Evolutionary conservation across 2,888 invertebrate species (phyloP), one percentile per base, ranked within the genome.

Genomic region (Phrixothrix hirtus): DNA sequence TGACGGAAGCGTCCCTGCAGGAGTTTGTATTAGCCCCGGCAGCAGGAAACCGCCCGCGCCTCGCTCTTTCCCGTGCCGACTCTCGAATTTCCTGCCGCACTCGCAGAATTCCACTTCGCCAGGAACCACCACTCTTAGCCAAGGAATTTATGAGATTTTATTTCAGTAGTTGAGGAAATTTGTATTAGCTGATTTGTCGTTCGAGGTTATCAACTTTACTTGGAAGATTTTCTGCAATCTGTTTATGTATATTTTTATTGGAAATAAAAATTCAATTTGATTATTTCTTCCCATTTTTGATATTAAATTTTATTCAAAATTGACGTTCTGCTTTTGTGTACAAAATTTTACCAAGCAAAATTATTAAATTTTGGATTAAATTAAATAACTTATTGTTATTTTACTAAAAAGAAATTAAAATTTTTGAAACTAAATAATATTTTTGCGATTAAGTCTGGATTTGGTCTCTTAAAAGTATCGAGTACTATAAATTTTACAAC

Each of bases 121-220:
- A 50, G 55, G 55, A 55, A 55, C 55, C 50, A 42, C 39, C 46
- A 42, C 50, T 50, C 55, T 55, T 55, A 32, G 45, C 38, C 60
- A 61, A 57, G 55, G 57, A 64, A 67, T 64, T 62, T 62, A 61
- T 57, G 57, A 56, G 57, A 62, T 59, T 67, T 66, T 65, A 62
- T 63, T 65, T 63, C 57, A 60, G 55, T 53, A 34, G 49, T 54
- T 41, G 59, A 67, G 67, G 68, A 68, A 67, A 68, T 68, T 67
- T 65, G 62, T 66, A 66, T 67, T 68, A 68, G 63, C 57, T 60
- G 68, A 68, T 68, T 68, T 68, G 68, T 66, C 67, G 65, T 61
- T 59, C 60, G 59, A 61, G 59, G 62, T 50, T 55, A 55, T 55
- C 49, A 42, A 29, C 21, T 41, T 55, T 44, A 43, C 35, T 30